Evolutionary conservation across 2,113 vertebrate genomes (phyloP).

Genomic region (Peucedramus taeniatus): DNA sequence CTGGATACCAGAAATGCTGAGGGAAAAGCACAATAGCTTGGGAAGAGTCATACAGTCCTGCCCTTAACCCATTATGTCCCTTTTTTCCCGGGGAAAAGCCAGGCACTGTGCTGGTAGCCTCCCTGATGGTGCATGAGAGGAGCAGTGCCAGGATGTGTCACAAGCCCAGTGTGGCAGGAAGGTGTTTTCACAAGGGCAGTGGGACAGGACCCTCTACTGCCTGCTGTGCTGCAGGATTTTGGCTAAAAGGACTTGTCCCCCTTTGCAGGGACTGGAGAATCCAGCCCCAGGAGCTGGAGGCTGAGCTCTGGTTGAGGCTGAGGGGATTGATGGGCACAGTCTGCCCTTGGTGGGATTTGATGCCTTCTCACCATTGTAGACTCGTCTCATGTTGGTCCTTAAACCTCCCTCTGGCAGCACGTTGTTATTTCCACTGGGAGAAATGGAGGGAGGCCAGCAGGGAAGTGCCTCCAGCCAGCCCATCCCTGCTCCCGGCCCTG

Average conservation of each 20-base stretch:
- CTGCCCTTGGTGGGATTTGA: neutral
- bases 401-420: fast-evolving
- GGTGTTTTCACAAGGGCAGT: neutral
- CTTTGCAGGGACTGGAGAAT: neutral
- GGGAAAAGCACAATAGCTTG: slow-evolving; percentile 7
- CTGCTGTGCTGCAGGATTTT: neutral
- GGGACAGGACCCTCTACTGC: neutral
- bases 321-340: fast-evolving
- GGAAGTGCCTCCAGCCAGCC: neutral
- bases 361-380: neutral
- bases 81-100: neutral
- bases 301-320: fast-evolving
- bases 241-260: neutral
- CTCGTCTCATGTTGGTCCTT: neutral
- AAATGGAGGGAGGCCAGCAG: neutral
- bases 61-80: neutral
- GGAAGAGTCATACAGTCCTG: neutral
- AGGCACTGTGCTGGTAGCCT: neutral
- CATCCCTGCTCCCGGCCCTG: fast-evolving
- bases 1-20: neutral
- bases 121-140: neutral
- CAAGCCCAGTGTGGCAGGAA: neutral
- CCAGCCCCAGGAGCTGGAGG: neutral
- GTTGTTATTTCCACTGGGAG: neutral
- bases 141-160: neutral